Conservation (phyloP, 2,888 invertebrate species). For the Nomada flava region DNA sequence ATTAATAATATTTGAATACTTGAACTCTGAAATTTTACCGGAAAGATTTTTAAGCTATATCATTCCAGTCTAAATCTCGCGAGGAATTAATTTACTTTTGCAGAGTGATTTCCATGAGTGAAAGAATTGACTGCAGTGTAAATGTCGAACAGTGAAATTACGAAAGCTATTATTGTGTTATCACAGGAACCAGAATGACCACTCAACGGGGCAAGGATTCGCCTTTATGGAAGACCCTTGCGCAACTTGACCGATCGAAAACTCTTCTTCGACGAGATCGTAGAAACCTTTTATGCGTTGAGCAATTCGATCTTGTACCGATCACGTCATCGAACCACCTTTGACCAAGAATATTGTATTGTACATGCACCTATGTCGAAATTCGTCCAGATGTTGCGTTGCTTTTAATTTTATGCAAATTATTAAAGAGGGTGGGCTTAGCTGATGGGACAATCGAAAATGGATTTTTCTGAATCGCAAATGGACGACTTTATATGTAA, state of each 20-base stretch:
- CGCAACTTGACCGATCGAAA: neutral
- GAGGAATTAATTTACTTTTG: too few species aligned
- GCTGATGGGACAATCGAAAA: neutral
- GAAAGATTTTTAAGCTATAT: too few species aligned
- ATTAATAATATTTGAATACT: too few species aligned
- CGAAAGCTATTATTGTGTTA: neutral
- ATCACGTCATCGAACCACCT: neutral
- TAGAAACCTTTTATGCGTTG: neutral
- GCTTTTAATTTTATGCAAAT: slow-evolving; percentile 17
- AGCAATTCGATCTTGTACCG: neutral
- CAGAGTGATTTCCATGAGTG: too few species aligned
- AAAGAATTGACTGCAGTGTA: neutral
- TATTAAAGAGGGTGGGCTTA: too few species aligned
- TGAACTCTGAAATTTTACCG: too few species aligned
- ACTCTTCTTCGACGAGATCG: neutral
- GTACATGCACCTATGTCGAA: neutral
- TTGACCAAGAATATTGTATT: slow-evolving; percentile 15
- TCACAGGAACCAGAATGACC: neutral
- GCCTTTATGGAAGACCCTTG: neutral
- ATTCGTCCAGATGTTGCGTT: neutral
- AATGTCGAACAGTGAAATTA: neutral
- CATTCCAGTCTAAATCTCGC: too few species aligned
- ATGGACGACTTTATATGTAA: too few species aligned
- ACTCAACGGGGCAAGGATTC: neutral
- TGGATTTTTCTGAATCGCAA: too few species aligned